A percentile compares a stretch with the other conserved stretches of the same genome.
phyloP scores from a whole-genome alignment of 2,113 vertebrate species.

The Chaetorhynchus papuensis region DNA sequence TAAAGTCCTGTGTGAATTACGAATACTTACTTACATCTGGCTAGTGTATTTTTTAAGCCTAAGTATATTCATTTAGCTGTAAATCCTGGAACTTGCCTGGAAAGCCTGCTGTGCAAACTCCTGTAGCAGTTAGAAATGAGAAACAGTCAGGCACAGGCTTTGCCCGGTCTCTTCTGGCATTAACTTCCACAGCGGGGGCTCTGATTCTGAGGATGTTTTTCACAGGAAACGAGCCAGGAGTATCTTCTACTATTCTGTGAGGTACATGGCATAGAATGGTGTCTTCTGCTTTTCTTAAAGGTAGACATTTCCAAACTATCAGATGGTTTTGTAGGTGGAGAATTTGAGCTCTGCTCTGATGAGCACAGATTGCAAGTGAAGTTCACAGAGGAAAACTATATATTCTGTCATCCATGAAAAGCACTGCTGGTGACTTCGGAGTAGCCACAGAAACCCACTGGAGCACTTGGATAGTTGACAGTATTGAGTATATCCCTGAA shows the following conservation, averaged over 20 bases:
- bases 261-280: not conserved
- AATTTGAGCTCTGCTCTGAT: not conserved
- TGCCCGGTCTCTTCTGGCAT: not conserved
- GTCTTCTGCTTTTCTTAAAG: not conserved
- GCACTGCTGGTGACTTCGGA: not conserved
- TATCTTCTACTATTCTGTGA: not conserved
- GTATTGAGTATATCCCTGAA: not conserved
- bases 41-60: not conserved
- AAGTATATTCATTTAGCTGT: not conserved
- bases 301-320: not conserved
- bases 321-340: not conserved
- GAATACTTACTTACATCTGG: not conserved
- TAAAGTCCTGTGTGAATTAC: not conserved
- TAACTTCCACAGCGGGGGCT: not conserved
- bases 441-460: not conserved
- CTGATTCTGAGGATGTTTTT: not conserved
- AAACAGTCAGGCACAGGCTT: not conserved
- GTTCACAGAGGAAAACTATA: not conserved
- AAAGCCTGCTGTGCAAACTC: constrained; percentile 5
- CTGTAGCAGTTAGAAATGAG: not conserved
- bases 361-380: not conserved
- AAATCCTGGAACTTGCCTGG: not conserved
- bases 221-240: not conserved
- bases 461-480: not conserved
- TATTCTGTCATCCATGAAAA: not conserved